Percentiles rank a stretch among this genome's conserved stretches.
Evolutionary conservation across 2,797 vertebrate genomes (phyloP).

Genomic region (Enteromius unitaeniatus): DNA sequence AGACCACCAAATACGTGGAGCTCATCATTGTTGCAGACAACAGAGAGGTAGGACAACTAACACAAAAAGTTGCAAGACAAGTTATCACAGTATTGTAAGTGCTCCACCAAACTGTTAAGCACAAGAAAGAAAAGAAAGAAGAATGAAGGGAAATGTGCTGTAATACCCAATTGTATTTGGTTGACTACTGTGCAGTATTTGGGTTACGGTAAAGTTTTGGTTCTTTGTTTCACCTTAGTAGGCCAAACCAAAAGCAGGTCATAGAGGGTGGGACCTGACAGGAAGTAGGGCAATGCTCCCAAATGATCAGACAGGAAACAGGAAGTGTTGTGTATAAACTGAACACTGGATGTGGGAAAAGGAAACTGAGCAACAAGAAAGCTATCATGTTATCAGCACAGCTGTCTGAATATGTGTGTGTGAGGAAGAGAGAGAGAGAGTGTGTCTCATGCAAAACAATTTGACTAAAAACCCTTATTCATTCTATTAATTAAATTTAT

Average conservation of each 20-base stretch:
- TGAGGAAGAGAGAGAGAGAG: not conserved
- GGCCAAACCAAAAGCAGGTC: conserved; percentile 48
- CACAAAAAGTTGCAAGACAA: not conserved
- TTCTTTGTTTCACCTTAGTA: conserved; percentile 35
- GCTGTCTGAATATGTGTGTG: conserved; percentile 19
- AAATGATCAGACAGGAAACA: conserved; percentile 72
- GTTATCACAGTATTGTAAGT: not conserved
- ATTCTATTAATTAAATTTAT: not conserved
- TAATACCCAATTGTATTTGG: conserved; percentile 16
- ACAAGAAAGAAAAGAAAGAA: not conserved
- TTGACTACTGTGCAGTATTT: not conserved
- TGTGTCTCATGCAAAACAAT: not conserved
- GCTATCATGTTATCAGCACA: conserved; percentile 4
- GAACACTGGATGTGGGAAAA: conserved; percentile 48
- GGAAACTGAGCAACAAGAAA: conserved; percentile 44
- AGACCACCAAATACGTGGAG: conserved; percentile 95
- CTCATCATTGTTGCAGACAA: conserved; percentile 98
- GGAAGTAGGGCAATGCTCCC: conserved; percentile 74
- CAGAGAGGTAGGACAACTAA: conserved; percentile 85
- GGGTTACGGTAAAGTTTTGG: conserved; percentile 32
- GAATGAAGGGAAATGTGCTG: not conserved
- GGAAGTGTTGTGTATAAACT: conserved; percentile 67
- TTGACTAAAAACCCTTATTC: not conserved
- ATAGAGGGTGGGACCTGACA: conserved; percentile 58
- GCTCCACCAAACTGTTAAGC: not conserved